Base-by-base conservation (phyloP, 1,140 invertebrate species). In the Dolichoris vasculosae region DNA sequence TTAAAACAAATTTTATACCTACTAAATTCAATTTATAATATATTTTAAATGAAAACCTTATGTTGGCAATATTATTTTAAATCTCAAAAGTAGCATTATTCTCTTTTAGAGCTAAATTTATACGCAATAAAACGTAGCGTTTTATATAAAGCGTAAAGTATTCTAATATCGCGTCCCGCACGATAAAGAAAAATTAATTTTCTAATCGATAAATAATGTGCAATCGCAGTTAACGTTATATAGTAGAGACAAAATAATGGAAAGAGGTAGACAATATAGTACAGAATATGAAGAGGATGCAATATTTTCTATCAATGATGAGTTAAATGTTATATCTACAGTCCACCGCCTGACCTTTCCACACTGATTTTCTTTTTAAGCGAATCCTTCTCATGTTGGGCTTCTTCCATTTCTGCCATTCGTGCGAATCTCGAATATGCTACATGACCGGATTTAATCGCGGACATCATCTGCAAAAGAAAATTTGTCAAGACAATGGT, bases 401-500 rank as follows among this genome's bases (percentile, higher is more conserved):
- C 96, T 90, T 98, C 97, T 90, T 98, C 97, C 94, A 98, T 95
- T 91, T 99, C 97, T 0, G 97, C 97, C 95, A 98, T 98, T 88
- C 96, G 95, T 0, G 98, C 98, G 90, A 99, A 98, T 85, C 98
- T 94, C 38, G 97, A 99, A 91, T 98, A 97, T 9, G 96, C 96
- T 67, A 99, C 96, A 88, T 97, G 96, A 38, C 98, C 98, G 15
- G 97, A 97, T 91, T 99, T 99, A 86, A 99, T 97, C n/a, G 97
- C 97, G 9, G 97, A 98, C 98, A 99, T 99, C 96, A 99, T 97
- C 98, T 99, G 92, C 78, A 93, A 91, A 85, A 91, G 78, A 85
- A 82, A 40, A 86, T 48, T 71, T 4, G 43, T 7, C 43, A 46
- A 13, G 6, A 7, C 43, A 46, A 7, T 46, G 43, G 43, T 46